These are phyloP conservation scores for Accipiter badius DNA, from an alignment of 2,797 vertebrate genomes.

Conservation along the genomic window DNA sequence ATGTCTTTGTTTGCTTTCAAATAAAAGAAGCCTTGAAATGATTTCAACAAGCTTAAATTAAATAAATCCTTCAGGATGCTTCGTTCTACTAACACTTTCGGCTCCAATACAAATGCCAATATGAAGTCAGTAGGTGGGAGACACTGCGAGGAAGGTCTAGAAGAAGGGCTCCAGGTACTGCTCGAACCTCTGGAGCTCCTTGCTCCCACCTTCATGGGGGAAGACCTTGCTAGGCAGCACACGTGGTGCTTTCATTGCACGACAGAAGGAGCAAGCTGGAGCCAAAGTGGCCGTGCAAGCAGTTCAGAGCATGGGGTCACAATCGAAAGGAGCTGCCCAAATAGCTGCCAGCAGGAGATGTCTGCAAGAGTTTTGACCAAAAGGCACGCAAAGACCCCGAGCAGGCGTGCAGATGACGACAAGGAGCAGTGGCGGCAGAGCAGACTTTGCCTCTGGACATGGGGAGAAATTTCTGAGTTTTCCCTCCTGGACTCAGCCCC, in stretches of 20 bases:
- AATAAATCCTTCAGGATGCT: not conserved
- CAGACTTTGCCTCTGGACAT: not conserved
- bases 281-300: not conserved
- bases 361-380: not conserved
- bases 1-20: not conserved
- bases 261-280: not conserved
- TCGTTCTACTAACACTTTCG: not conserved
- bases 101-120: not conserved
- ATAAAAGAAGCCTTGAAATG: not conserved
- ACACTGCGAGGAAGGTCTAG: not conserved
- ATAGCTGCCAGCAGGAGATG: not conserved
- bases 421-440: not conserved
- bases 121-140: not conserved
- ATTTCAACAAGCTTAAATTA: not conserved
- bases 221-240: not conserved
- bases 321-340: not conserved
- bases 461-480: not conserved
- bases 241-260: fast-evolving
- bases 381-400: fast-evolving
- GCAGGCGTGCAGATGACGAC: fast-evolving
- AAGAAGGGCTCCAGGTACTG: not conserved
- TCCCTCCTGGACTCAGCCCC: not conserved
- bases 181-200: not conserved
- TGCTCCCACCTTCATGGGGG: not conserved
- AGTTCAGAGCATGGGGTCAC: fast-evolving